A percentile compares a stretch with the other conserved stretches of the same genome.
Evolutionary conservation across 2,888 invertebrate genomes (phyloP).

Genomic region (Syrphus vitripennis): DNA sequence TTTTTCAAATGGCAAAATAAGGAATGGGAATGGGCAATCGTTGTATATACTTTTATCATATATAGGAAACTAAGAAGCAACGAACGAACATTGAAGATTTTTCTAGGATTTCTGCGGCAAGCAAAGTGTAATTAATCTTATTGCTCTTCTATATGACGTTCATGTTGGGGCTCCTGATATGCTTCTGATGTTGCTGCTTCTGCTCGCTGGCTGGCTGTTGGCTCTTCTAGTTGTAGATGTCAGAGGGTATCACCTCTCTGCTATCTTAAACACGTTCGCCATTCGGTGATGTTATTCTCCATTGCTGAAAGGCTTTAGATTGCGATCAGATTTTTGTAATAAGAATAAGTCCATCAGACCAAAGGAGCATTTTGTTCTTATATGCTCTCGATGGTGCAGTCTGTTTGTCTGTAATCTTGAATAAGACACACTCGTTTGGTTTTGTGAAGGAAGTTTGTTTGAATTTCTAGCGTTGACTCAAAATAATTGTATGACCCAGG

Average conservation of each 20-base stretch:
- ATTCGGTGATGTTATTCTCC: constrained; percentile 11
- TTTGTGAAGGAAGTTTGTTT: background rate
- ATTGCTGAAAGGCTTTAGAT: constrained; percentile 36
- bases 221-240: constrained; percentile 26
- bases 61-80: background rate
- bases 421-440: constrained; percentile 8
- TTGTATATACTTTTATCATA: background rate
- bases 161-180: background rate
- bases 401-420: background rate
- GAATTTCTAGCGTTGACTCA: background rate
- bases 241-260: constrained; percentile 39
- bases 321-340: constrained; percentile 60
- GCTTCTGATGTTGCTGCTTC: constrained; percentile 1
- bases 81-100: constrained; percentile 11
- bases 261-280: constrained; percentile 36
- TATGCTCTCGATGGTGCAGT: background rate
- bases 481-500: background rate
- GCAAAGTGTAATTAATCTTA: constrained; percentile 66
- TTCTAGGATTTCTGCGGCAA: constrained; percentile 51
- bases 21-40: constrained; percentile 5
- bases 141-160: constrained; percentile 21
- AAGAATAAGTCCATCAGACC: constrained; percentile 32
- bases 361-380: background rate
- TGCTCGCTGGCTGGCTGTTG: constrained; percentile 1
- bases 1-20: constrained; percentile 6